These are phyloP conservation scores for Eospalax fontanierii DNA, from an alignment of 2,797 vertebrate species.

Conservation along the genomic window DNA sequence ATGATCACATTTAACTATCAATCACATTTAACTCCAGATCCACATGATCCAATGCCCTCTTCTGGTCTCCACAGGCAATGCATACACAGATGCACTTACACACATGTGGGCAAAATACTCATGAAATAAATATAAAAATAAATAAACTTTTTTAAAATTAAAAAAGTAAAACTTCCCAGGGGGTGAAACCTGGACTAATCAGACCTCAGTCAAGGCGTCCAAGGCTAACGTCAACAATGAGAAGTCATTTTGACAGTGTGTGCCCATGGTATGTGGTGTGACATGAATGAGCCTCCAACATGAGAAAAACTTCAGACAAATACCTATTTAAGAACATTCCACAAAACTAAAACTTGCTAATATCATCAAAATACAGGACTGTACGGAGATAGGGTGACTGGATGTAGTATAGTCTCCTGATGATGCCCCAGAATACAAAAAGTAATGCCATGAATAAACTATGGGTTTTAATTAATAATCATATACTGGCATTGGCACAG, in stretches of 20 bases:
- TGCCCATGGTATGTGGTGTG: background rate
- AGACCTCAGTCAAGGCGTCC: background rate
- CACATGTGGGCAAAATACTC: too few species aligned
- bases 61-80: too few species aligned
- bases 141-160: too few species aligned
- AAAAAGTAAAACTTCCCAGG: background rate
- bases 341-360: slow-evolving; percentile 56
- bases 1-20: too few species aligned
- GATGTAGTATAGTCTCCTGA: slow-evolving; percentile 17
- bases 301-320: slow-evolving; percentile 44
- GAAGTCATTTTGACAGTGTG: background rate
- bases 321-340: slow-evolving; percentile 9
- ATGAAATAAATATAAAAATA: too few species aligned
- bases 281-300: background rate
- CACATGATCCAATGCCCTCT: too few species aligned
- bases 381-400: background rate
- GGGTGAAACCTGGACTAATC: background rate
- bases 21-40: too few species aligned
- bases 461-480: slow-evolving; percentile 3
- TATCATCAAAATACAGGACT: slow-evolving; percentile 35
- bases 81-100: too few species aligned
- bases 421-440: slow-evolving; percentile 41
- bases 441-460: slow-evolving; percentile 12
- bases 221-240: slow-evolving; percentile 2
- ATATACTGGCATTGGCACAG: background rate